These are phyloP conservation scores for Scomber japonicus DNA, from an alignment of 2,113 vertebrate genomes.

Conservation along the genomic window DNA sequence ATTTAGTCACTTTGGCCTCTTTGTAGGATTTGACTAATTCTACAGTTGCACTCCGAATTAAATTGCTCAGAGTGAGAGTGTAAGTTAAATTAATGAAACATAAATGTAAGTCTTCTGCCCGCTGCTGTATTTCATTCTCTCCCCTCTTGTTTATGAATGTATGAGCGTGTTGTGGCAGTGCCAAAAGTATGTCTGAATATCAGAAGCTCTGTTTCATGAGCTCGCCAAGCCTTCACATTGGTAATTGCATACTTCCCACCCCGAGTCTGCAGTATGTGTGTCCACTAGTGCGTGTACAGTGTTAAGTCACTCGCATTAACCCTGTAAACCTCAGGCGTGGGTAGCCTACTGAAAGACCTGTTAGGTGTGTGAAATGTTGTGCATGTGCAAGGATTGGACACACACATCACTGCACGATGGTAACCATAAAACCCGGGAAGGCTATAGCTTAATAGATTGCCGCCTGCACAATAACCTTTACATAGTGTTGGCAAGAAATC, in stretches of 20 bases:
- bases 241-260: slow-evolving; percentile 47
- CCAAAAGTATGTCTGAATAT: slow-evolving; percentile 35
- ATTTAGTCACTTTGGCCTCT: slow-evolving; percentile 33
- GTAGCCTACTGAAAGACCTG: slow-evolving; percentile 29
- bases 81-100: slow-evolving; percentile 68
- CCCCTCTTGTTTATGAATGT: slow-evolving; percentile 15
- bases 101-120: slow-evolving; percentile 55
- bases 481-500: slow-evolving; percentile 29
- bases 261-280: slow-evolving; percentile 17
- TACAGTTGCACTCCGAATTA: slow-evolving; percentile 54
- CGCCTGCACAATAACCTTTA: slow-evolving; percentile 57
- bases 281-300: slow-evolving; percentile 32
- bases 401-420: slow-evolving; percentile 7
- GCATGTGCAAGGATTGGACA: slow-evolving; percentile 11
- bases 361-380: slow-evolving; percentile 42
- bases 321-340: slow-evolving; percentile 36
- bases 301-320: slow-evolving; percentile 57
- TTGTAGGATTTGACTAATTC: slow-evolving; percentile 45
- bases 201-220: slow-evolving; percentile 13
- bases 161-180: background rate
- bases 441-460: slow-evolving; percentile 43
- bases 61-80: slow-evolving; percentile 35
- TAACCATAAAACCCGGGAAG: slow-evolving; percentile 32
- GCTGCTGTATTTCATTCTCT: slow-evolving; percentile 31
- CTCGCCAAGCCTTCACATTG: background rate